Evolutionary conservation across 1,140 invertebrate genomes (phyloP), one percentile per base, ranked within the genome.

Genomic region (Cardiocondyla obscurior): DNA sequence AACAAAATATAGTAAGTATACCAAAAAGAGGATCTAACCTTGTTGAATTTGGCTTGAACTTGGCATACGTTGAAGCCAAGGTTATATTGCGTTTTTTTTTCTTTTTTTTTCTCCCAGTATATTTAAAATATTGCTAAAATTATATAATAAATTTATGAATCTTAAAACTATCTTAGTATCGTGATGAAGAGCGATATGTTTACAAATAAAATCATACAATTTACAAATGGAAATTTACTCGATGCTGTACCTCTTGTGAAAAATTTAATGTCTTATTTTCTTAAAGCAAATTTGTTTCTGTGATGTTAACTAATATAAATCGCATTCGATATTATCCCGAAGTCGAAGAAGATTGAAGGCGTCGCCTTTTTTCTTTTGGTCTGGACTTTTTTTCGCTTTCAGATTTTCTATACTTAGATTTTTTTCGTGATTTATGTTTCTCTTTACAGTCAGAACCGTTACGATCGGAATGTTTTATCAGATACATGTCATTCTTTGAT

Each of bases 381-480:
- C 84, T 89, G 25, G 84, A 87, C 49, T 85, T 84, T 39, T 67
- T 79, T 84, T 89, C 84, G 82, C 79, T 89, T 53, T 83, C 85
- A 64, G 87, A 89, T 58, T 84, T 85, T 77, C 55, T 73, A 39
- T 85, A 72, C 28, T 87, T 84, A 7, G 72, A 85, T 46, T 88
- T 77, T 70, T 86, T 86, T n/a, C 67, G 85, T 55, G 49, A 64
- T 73, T 58, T 84, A 46, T 77, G 42, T 65, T 70, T 84, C n/a
- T 82, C 84, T 62, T 79, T 86, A 14, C 30, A 83, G 28, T 82
- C 84, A 14, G 73, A 87, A 85, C 53, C 28, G 39, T 62, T 85
- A 83, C 7, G 60, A 64, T 77, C 79, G 86, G 90, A 91, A 91
- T 90, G 88, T 90, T 90, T 90, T 1, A 55, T 58, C 6, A 84